These are phyloP conservation scores for Alosa sapidissima DNA, from an alignment of 2,797 vertebrate genomes.

Conservation along the genomic window DNA sequence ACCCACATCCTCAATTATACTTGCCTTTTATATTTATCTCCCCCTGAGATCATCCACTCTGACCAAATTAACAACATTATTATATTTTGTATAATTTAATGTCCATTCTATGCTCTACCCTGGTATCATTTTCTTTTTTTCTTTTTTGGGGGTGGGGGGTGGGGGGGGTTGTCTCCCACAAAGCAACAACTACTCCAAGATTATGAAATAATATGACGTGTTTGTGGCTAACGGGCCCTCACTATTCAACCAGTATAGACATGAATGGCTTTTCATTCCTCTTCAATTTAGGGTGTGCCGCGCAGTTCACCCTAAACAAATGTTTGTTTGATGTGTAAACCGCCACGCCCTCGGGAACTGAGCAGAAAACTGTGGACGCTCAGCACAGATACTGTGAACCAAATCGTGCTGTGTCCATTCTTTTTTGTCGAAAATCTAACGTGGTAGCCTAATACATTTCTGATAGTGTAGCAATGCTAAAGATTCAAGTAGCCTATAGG, in stretches of 20 bases:
- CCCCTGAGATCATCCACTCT: neutral
- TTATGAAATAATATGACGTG: neutral
- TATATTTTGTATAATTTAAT: neutral
- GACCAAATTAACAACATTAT: neutral
- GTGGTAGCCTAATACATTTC: neutral
- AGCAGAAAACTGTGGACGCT: neutral
- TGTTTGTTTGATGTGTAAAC: conserved; percentile 7
- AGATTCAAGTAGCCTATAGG: neutral
- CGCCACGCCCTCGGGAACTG: neutral
- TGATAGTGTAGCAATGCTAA: neutral
- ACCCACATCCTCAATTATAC: neutral
- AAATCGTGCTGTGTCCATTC: neutral
- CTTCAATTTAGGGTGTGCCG: neutral
- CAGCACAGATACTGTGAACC: neutral
- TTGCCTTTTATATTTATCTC: neutral
- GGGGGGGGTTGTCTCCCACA: too few species aligned
- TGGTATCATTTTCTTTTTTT: neutral
- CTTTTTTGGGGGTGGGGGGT: too few species aligned
- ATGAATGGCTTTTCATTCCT: neutral
- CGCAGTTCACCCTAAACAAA: neutral
- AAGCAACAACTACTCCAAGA: neutral
- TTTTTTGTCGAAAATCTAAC: neutral
- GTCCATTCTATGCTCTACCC: neutral
- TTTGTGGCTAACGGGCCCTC: neutral
- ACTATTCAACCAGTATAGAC: neutral